Base-by-base conservation (phyloP, 2,888 invertebrate species). In the Hydriomena furcata region DNA sequence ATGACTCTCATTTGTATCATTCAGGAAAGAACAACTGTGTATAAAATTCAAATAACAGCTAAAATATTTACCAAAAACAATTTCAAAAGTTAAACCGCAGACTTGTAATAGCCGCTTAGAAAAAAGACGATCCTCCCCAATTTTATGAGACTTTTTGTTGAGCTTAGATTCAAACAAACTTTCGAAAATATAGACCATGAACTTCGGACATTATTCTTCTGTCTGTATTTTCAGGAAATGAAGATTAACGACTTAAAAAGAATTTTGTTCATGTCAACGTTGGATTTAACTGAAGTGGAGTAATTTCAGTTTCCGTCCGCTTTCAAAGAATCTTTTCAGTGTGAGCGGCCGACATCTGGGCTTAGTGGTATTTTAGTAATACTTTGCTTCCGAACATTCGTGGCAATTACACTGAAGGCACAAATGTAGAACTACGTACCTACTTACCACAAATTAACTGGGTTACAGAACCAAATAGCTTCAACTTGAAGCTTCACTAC, bases 151-250 rank as follows among this genome's bases (percentile, higher is more conserved):
- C 25, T 52, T 54, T 49, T 52, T 52, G 36, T 36, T 38, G 21
- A 21, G 31, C 40, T 48, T 37, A 49, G 54, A 50, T 47, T 47
- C 38, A 50, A 52, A 42, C 35, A 52, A 38, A 60, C 51, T 44
- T 60, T 58, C 12, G n/a, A 21, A 49, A 53, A 53, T 51, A 57
- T 55, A 49, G 58, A 58, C 51, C 49, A 52, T 49, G 37, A 55
- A 60, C 47, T 60, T 47, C 5, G 36, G 41, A 42, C 57, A 58
- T 60, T 60, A 60, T 44, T 60, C 55, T 60, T 48, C 28, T 50
- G 55, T 55, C 55, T 49, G 41, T 55, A 40, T 55, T 58, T 55
- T 46, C 21, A 50, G 46, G 37, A 40, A 46, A 48, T 41, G 40
- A 52, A 48, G 51, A 60, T 60, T 60, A 55, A 60, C 51, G 59